These are phyloP conservation scores for Podarcis lilfordi DNA, from an alignment of 2,797 vertebrate species.

Conservation along the genomic window DNA sequence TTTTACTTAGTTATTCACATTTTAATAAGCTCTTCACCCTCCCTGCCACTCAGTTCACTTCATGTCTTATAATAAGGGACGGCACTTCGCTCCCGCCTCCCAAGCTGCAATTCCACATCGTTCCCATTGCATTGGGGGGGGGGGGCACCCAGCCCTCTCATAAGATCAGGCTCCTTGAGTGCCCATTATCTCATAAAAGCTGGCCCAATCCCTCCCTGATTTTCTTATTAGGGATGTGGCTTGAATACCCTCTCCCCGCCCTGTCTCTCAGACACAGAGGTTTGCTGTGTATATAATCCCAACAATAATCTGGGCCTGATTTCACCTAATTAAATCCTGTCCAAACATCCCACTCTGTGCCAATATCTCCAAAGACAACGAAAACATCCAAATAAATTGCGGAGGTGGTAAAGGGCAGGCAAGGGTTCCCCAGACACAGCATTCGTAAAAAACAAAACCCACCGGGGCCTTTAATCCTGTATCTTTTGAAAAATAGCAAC, in stretches of 20 bases:
- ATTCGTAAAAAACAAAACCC: conserved; percentile 80
- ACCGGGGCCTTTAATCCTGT: conserved; percentile 90
- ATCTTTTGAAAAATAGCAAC: conserved; percentile 93
- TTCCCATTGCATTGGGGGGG: conserved; percentile 55
- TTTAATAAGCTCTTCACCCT: not conserved
- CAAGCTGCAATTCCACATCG: not conserved
- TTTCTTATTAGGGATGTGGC: conserved; percentile 78
- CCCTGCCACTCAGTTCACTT: not conserved
- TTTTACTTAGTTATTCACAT: not conserved
- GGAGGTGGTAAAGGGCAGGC: not conserved
- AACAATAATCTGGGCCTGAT: conserved; percentile 91
- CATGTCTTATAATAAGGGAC: conserved; percentile 3
- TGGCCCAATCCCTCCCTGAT: conserved; percentile 76
- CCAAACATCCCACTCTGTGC: conserved; percentile 93
- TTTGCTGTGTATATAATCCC: conserved; percentile 92
- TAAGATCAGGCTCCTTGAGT: conserved; percentile 22
- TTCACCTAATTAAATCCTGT: conserved; percentile 96
- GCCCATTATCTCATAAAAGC: conserved; percentile 64
- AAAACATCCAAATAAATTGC: conserved; percentile 77
- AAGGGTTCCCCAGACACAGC: conserved; percentile 78
- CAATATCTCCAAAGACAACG: conserved; percentile 84
- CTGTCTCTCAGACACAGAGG: conserved; percentile 81
- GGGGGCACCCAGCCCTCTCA: conserved; percentile 30
- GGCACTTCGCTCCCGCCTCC: not conserved
- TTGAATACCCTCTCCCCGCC: conserved; percentile 79